Evolutionary conservation across 2,888 invertebrate genomes (phyloP).

Genomic region (Margaritifera margaritifera): DNA sequence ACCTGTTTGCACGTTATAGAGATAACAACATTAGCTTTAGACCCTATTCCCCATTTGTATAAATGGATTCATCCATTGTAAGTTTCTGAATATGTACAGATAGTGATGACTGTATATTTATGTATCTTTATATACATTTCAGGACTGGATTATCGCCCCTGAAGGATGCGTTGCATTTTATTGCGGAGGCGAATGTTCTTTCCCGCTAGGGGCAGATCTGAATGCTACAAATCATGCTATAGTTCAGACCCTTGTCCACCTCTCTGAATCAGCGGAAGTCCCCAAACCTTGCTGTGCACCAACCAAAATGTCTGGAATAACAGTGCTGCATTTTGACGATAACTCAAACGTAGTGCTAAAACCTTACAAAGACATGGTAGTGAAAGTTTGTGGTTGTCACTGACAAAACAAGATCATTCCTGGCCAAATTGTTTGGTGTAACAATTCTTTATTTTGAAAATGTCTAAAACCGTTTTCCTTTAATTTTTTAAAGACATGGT

Average conservation of each 20-base stretch:
- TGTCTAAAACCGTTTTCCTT: too few relatives aligned
- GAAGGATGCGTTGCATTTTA: constrained; percentile 96
- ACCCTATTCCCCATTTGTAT: too few relatives aligned
- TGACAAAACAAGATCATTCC: constrained; percentile 14
- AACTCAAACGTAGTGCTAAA: constrained; percentile 96
- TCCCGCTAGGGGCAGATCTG: constrained; percentile 93
- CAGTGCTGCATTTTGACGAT: constrained; percentile 96
- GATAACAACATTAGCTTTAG: too few relatives aligned
- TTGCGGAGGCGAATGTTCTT: constrained; percentile 96
- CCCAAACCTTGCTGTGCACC: constrained; percentile 98
- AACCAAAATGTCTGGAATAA: constrained; percentile 92
- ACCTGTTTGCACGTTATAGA: too few relatives aligned
- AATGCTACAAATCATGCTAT: constrained; percentile 99
- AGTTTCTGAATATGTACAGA: too few relatives aligned
- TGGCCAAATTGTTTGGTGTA: too few relatives aligned
- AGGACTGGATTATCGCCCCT: constrained; percentile 99
- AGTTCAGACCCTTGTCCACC: constrained; percentile 96
- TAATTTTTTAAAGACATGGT: too few relatives aligned
- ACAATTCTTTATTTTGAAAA: too few relatives aligned
- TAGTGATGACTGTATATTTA: too few relatives aligned
- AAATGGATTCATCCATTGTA: too few relatives aligned
- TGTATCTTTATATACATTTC: constrained; percentile 16
- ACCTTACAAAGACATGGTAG: constrained; percentile 98
- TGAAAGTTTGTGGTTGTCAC: constrained; percentile 98
- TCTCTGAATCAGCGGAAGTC: constrained; percentile 89